These are phyloP conservation scores for Micromussa lordhowensis DNA, from an alignment of 92 coral and sea anemone species.

Conservation along the genomic window DNA sequence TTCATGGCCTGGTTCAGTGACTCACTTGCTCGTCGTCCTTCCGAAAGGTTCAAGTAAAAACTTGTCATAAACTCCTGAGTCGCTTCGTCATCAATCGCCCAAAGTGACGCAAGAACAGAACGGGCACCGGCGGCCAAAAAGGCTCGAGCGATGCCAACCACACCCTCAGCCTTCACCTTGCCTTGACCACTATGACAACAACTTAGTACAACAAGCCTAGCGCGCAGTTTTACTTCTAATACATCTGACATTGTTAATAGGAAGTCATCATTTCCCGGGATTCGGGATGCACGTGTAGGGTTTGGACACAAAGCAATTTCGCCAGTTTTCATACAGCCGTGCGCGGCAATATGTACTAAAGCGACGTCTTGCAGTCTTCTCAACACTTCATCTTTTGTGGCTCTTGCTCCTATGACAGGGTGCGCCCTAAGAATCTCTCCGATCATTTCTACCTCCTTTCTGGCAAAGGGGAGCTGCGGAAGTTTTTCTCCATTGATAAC, in stretches of 20 bases:
- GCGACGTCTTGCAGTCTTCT: slow-evolving; percentile 21
- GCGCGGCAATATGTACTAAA: slow-evolving; percentile 61
- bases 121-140: slow-evolving; percentile 63
- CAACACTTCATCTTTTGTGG: slow-evolving; percentile 49
- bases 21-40: background rate
- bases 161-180: slow-evolving; percentile 45
- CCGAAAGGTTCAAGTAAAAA: slow-evolving; percentile 23
- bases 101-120: slow-evolving; percentile 59
- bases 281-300: background rate
- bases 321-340: slow-evolving; percentile 39
- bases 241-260: slow-evolving; percentile 19
- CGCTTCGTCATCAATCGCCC: slow-evolving; percentile 53
- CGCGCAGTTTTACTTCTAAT: background rate
- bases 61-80: slow-evolving; percentile 30
- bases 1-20: slow-evolving; percentile 11
- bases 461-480: slow-evolving; percentile 26
- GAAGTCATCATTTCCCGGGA: slow-evolving; percentile 11
- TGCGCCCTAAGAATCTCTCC: slow-evolving; percentile 5
- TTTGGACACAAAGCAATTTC: slow-evolving; percentile 53
- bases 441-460: slow-evolving; percentile 28
- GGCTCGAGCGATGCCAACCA: slow-evolving; percentile 53
- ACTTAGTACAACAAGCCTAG: slow-evolving; percentile 26
- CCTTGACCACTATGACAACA: slow-evolving; percentile 52
- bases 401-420: slow-evolving; percentile 26
- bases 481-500: background rate